Base-by-base conservation (phyloP, 1,140 invertebrate genomes). In the Cotesia glomerata region DNA sequence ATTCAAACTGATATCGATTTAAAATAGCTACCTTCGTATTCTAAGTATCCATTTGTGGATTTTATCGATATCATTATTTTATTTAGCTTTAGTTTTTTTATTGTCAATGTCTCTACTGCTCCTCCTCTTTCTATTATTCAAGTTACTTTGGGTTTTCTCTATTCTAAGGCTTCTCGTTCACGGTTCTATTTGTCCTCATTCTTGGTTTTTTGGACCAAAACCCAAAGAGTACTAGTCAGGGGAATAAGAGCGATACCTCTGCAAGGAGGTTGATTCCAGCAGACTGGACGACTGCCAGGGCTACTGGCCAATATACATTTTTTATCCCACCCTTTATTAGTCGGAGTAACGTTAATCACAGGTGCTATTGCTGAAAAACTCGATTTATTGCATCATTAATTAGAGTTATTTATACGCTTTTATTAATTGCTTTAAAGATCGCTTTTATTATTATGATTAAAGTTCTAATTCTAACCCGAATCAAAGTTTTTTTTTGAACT, bases 261-360 rank as follows among this genome's bases (percentile, higher is more conserved):
- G 52, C 64, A 34, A n/a, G 34, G 59, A 72, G 61, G 67, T 75
- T 39, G 64, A 77, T 80, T 80, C 79, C 77, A 77, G 76, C 56
- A 54, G 32, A 39, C 75, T 80, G 79, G 79, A 77, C 14, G 34
- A 0, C 1, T 61, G 76, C 80, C 79, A 82, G 68, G 75, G 73
- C 63, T 69, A 45, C 0, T 13, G 62, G 76, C 80, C 80, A 82
- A 78, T 32, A 68, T 16, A 59, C 39, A 51, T 52, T 45, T 64
- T 61, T 58, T 49, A 65, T 45, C 18, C 36, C 32, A 39, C 36
- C 36, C 32, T 56, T 11, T 8, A 13, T 68, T 39, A 45, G 4
- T 14, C 45, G 18, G 18, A 34, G 16, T 58, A 59, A 56, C 58
- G 74, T 73, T 73, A 75, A 73, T 75, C 68, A 72, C 70, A n/a